phyloP scores from a whole-genome alignment of 2,888 invertebrate species.

The Lasioglossum villosulum region DNA sequence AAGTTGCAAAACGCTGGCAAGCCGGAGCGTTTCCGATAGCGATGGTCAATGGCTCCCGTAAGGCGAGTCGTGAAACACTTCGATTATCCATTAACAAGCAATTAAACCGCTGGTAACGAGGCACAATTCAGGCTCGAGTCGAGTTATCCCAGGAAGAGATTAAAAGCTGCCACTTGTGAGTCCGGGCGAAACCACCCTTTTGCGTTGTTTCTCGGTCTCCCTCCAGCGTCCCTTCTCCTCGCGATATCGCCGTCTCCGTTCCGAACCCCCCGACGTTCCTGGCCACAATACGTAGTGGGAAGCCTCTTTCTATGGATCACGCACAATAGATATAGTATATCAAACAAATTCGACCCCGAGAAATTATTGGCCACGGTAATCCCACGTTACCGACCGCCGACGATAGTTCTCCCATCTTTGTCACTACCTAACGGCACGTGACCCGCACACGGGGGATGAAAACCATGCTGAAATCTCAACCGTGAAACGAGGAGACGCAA shows the following conservation, averaged over 20 bases:
- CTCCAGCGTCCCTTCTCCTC: slow-evolving; percentile 32
- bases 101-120: slow-evolving; percentile 70
- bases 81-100: slow-evolving; percentile 71
- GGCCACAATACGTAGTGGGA: slow-evolving; percentile 72
- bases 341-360: slow-evolving; percentile 78
- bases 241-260: slow-evolving; percentile 47
- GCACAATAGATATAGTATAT: slow-evolving; percentile 80
- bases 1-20: slow-evolving; percentile 33
- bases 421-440: slow-evolving; percentile 58
- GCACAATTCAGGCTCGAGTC: slow-evolving; percentile 66
- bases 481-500: slow-evolving; percentile 61
- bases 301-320: slow-evolving; percentile 75
- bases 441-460: slow-evolving; percentile 56
- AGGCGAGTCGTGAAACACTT: slow-evolving; percentile 56
- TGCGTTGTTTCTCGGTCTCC: slow-evolving; percentile 47
- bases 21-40: slow-evolving; percentile 17
- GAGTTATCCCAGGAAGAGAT: slow-evolving; percentile 75
- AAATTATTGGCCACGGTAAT: slow-evolving; percentile 77
- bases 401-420: slow-evolving; percentile 70
- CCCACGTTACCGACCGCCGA: slow-evolving; percentile 69
- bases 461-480: slow-evolving; percentile 62
- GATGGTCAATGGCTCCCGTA: slow-evolving; percentile 35
- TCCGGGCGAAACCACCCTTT: slow-evolving; percentile 70
- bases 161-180: slow-evolving; percentile 78
- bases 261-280: slow-evolving; percentile 60